Evolutionary conservation across 2,797 vertebrate species (phyloP).

Genomic region (Carduelis carduelis): DNA sequence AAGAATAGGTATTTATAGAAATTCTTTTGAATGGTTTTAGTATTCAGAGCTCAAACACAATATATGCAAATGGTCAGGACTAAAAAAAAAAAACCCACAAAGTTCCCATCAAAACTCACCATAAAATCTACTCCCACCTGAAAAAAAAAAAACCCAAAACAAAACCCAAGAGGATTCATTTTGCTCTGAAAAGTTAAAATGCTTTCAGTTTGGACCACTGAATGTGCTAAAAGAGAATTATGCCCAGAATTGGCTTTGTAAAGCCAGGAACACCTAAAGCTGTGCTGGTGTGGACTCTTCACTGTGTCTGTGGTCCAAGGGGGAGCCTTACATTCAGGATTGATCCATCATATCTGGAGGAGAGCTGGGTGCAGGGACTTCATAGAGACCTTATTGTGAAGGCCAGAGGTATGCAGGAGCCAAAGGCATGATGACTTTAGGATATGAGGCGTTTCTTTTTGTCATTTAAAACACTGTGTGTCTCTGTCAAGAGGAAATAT

Average conservation of each 20-base stretch:
- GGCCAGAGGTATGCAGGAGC: constrained; percentile 42
- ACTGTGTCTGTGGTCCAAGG: neutral
- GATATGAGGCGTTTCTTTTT: constrained; percentile 66
- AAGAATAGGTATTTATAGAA: constrained; percentile 11
- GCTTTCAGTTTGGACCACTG: neutral
- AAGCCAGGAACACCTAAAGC: neutral
- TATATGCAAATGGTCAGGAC: neutral
- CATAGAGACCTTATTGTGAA: constrained; percentile 24
- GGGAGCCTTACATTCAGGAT: neutral
- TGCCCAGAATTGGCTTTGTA: neutral
- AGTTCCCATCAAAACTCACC: neutral
- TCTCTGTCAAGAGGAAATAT: constrained; percentile 75
- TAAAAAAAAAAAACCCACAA: neutral
- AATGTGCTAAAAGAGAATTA: neutral
- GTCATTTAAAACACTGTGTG: constrained; percentile 70
- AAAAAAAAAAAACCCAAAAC: neutral
- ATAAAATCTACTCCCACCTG: neutral
- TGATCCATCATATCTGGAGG: neutral
- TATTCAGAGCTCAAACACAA: neutral
- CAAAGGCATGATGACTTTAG: constrained; percentile 59
- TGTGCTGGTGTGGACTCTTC: neutral
- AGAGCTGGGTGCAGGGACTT: neutral
- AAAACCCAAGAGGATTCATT: neutral
- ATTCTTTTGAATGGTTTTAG: neutral
- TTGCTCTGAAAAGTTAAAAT: neutral